These are phyloP conservation scores for Siderastrea radians DNA, from an alignment of 92 coral and sea anemone genomes.

Conservation along the genomic window DNA sequence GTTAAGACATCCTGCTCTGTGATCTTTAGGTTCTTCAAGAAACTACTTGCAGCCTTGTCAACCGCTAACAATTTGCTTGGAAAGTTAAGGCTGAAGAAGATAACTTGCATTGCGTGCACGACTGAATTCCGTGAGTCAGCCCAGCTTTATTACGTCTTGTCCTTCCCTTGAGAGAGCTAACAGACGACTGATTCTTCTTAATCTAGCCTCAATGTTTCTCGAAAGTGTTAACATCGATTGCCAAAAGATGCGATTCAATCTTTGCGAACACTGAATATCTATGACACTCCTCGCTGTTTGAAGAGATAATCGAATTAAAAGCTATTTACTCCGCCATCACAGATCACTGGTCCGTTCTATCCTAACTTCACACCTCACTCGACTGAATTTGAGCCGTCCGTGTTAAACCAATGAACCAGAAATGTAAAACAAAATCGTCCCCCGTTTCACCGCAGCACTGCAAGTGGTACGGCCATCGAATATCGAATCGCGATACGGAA, in stretches of 20 bases:
- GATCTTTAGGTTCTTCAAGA: neutral
- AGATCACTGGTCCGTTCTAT: conserved; percentile 44
- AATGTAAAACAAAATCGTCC: conserved; percentile 78
- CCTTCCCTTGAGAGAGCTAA: conserved; percentile 17
- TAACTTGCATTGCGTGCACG: neutral
- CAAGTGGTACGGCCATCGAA: conserved; percentile 49
- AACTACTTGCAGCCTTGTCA: neutral
- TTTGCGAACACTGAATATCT: neutral
- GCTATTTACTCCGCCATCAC: conserved; percentile 30
- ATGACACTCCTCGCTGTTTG: neutral
- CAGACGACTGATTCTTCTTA: neutral
- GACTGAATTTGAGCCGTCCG: conserved; percentile 83
- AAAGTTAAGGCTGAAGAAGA: neutral
- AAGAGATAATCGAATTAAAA: conserved; percentile 46
- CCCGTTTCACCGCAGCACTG: conserved; percentile 53
- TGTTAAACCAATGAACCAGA: conserved; percentile 92
- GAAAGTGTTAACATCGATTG: neutral
- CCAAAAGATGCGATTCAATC: neutral
- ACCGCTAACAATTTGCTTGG: neutral
- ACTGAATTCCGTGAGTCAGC: conserved; percentile 34
- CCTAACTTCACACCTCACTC: conserved; percentile 79
- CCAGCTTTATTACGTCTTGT: neutral
- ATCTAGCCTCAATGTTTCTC: neutral
- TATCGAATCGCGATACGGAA: conserved; percentile 57
- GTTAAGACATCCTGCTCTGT: neutral